A percentile compares a stretch with the other conserved stretches of the same genome.
These are phyloP conservation scores for Tapera naevia DNA, from an alignment of 2,797 vertebrate species.

Conservation along the genomic window DNA sequence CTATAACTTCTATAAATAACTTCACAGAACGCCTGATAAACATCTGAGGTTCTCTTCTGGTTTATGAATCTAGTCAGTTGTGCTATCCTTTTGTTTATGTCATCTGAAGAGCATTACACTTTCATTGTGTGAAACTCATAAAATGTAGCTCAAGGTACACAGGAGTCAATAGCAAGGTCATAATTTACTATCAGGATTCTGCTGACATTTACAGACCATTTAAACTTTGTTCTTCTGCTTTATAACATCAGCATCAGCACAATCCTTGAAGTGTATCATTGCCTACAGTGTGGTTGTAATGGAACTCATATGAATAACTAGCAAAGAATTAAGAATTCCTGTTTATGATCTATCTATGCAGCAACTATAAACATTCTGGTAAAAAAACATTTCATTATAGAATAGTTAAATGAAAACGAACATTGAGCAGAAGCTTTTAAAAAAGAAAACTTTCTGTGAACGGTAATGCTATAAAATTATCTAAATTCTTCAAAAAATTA, in stretches of 20 bases:
- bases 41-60: background rate
- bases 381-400: constrained; percentile 8
- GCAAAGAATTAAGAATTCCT: constrained; percentile 56
- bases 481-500: background rate
- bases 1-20: constrained; percentile 32
- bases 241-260: constrained; percentile 68
- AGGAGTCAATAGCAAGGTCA: constrained; percentile 66
- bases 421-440: background rate
- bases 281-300: constrained; percentile 49
- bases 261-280: constrained; percentile 67
- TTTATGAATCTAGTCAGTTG: background rate
- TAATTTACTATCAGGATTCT: constrained; percentile 66
- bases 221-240: constrained; percentile 68
- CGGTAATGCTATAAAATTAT: background rate
- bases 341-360: constrained; percentile 52
- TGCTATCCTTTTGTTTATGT: constrained; percentile 34
- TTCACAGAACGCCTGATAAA: constrained; percentile 7
- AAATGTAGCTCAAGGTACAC: constrained; percentile 49
- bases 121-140: constrained; percentile 49
- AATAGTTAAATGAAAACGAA: constrained; percentile 9
- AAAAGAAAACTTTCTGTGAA: background rate
- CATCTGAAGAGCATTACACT: constrained; percentile 33
- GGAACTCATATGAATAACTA: constrained; percentile 52
- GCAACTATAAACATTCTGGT: constrained; percentile 31
- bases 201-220: constrained; percentile 74